These are phyloP conservation scores for Trissolcus basalis DNA, from an alignment of 1,140 invertebrate species.

Conservation along the genomic window DNA sequence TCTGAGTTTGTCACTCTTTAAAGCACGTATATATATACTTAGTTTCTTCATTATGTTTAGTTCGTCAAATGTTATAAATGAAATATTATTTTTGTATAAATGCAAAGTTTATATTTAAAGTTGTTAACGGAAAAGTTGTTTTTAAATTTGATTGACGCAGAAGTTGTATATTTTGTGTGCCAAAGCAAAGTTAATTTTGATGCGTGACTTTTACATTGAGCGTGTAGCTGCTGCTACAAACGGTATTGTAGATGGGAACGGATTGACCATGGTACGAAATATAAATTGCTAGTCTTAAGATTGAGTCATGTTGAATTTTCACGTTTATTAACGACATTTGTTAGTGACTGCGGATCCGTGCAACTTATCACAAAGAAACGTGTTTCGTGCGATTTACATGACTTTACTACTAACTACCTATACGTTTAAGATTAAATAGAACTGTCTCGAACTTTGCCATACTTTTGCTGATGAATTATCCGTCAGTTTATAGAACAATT, in stretches of 20 bases:
- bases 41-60: constrained; percentile 4
- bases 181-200: constrained; percentile 44
- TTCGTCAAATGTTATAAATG: constrained; percentile 30
- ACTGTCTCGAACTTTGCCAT: constrained; percentile 65
- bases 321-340: constrained; percentile 30
- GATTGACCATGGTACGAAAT: constrained; percentile 17
- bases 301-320: constrained; percentile 34
- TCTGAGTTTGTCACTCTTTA: constrained; percentile 17
- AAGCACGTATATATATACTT: constrained; percentile 8
- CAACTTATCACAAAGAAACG: constrained; percentile 46
- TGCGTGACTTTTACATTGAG: constrained; percentile 4
- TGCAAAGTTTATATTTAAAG: constrained; percentile 40
- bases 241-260: constrained; percentile 11
- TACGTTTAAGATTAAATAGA: constrained; percentile 55
- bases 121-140: background rate
- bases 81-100: constrained; percentile 55
- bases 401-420: constrained; percentile 61
- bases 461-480: constrained; percentile 46
- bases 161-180: constrained; percentile 53
- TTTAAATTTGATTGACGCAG: constrained; percentile 30
- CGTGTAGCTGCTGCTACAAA: constrained; percentile 7
- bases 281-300: constrained; percentile 26
- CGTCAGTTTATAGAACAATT: constrained; percentile 59
- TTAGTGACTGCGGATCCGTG: constrained; percentile 33
- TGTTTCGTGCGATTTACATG: constrained; percentile 68